Evolutionary conservation across 2,797 vertebrate genomes (phyloP).

Genomic region (Myotis planiceps): DNA sequence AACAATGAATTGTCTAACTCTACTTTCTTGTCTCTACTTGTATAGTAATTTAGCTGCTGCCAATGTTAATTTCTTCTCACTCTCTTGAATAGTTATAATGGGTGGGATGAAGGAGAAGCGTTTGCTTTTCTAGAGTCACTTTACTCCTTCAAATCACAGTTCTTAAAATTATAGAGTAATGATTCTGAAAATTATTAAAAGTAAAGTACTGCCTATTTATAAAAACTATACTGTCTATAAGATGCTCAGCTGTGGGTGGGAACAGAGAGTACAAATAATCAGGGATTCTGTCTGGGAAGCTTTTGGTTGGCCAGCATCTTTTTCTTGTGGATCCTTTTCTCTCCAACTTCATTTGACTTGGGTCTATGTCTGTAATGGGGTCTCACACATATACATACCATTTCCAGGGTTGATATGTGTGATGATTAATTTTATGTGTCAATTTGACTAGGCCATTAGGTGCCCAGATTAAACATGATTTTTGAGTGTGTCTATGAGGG

Average conservation of each 20-base stretch:
- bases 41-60: neutral
- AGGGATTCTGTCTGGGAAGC: neutral
- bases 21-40: neutral
- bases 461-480: neutral
- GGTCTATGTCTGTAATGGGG: neutral
- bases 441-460: neutral
- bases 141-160: neutral
- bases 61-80: neutral
- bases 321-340: neutral
- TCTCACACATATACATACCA: neutral
- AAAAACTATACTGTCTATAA: neutral
- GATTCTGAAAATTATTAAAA: neutral
- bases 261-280: neutral
- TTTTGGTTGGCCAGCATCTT: neutral
- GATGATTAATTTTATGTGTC: neutral
- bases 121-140: neutral
- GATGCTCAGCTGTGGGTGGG: neutral
- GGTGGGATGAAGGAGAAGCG: neutral
- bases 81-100: neutral
- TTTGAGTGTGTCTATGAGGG: neutral
- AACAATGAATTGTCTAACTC: neutral
- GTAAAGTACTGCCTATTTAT: neutral
- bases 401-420: neutral
- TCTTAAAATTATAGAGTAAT: constrained; percentile 2
- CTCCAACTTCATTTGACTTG: neutral